phyloP scores from a whole-genome alignment of 2,113 vertebrate species.

The Seriola quinqueradiata region DNA sequence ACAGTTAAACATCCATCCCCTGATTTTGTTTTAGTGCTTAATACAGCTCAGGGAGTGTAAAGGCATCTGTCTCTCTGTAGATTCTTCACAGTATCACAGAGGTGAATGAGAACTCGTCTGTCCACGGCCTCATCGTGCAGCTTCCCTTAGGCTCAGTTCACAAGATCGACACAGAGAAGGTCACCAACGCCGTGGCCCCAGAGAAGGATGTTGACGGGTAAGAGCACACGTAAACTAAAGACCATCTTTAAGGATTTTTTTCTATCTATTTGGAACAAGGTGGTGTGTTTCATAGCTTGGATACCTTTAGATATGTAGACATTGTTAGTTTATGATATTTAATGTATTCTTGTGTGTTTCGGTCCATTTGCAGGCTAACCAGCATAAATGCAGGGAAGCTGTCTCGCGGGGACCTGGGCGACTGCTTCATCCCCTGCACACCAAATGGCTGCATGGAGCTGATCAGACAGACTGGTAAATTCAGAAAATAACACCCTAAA shows the following conservation, averaged over 20 bases:
- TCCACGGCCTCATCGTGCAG: conserved; percentile 97
- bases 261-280: neutral
- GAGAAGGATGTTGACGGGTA: conserved; percentile 99
- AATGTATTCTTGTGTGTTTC: neutral
- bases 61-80: conserved; percentile 69
- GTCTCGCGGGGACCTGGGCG: conserved; percentile 92
- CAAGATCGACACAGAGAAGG: conserved; percentile 90
- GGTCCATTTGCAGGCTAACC: conserved; percentile 86
- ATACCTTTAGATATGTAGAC: neutral
- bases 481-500: neutral
- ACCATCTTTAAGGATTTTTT: neutral
- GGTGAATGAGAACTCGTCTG: conserved; percentile 90
- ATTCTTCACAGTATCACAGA: conserved; percentile 88
- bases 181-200: conserved; percentile 92
- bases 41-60: neutral
- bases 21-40: neutral
- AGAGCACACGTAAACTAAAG: conserved; percentile 10
- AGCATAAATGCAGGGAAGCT: conserved; percentile 96
- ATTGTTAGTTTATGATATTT: neutral
- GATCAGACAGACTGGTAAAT: conserved; percentile 92
- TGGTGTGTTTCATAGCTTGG: neutral
- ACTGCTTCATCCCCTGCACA: conserved; percentile 97
- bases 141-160: conserved; percentile 94
- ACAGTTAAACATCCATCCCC: neutral
- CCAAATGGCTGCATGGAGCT: conserved; percentile 98